Evolutionary conservation across 1,140 invertebrate species (phyloP).

Genomic region (Drosophila insularis): DNA sequence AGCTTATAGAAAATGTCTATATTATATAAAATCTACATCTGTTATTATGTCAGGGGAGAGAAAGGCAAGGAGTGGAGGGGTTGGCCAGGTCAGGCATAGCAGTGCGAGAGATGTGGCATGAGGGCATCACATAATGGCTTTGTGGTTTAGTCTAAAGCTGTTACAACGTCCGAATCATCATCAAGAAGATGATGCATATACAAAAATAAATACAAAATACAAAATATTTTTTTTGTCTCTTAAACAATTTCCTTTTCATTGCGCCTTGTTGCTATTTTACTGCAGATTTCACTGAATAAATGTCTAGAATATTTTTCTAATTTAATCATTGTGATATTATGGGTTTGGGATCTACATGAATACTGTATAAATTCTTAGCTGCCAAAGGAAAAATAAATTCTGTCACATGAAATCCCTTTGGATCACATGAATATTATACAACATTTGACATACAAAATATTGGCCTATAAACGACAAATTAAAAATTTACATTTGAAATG

Average conservation of each 20-base stretch:
- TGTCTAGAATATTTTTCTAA: not conserved
- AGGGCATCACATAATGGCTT: slow-evolving; percentile 42
- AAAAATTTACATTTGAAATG: too few species aligned
- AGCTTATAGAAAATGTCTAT: slow-evolving; percentile 64
- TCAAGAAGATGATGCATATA: slow-evolving; percentile 30
- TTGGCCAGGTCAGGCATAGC: not conserved
- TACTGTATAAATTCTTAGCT: not conserved
- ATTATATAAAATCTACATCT: slow-evolving; percentile 54
- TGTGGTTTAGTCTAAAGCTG: slow-evolving; percentile 46
- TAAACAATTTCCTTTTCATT: slow-evolving; percentile 6
- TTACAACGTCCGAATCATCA: slow-evolving; percentile 14
- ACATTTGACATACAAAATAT: too few species aligned
- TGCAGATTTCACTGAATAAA: not conserved
- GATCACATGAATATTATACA: too few species aligned
- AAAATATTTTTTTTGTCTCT: not conserved
- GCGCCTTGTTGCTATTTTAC: not conserved
- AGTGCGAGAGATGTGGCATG: slow-evolving; percentile 18
- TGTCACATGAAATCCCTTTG: not conserved
- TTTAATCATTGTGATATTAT: not conserved
- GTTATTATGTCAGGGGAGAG: slow-evolving; percentile 36
- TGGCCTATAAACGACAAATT: too few species aligned
- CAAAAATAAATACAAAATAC: not conserved
- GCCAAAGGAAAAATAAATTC: not conserved
- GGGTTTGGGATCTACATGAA: not conserved
- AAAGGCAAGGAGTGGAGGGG: not conserved